Percentiles rank a stretch among this genome's conserved stretches.
phyloP scores from a whole-genome alignment of 1,140 invertebrate genomes.

The Meteorus sp. region DNA sequence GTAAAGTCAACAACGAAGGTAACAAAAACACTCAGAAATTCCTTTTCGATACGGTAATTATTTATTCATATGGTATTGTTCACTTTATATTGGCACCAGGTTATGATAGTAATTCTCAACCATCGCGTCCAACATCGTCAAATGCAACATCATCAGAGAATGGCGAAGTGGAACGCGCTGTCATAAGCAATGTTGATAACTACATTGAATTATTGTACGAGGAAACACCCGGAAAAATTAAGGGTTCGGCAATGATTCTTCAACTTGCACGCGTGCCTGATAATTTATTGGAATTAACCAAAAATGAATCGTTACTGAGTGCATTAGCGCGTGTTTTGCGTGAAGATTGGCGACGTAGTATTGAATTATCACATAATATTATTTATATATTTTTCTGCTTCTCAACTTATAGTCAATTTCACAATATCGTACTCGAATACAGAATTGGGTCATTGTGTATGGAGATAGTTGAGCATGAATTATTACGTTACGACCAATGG shows the following conservation, averaged over 20 bases:
- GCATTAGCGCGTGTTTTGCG: conserved; percentile 91
- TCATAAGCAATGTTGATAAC: conserved; percentile 83
- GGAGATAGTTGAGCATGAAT: conserved; percentile 93
- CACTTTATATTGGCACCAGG: no score
- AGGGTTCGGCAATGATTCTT: conserved; percentile 88
- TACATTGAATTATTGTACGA: conserved; percentile 98
- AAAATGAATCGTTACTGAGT: conserved; percentile 94
- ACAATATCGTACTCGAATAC: conserved; percentile 86
- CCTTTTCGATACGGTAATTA: no score
- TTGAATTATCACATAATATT: conserved; percentile 95
- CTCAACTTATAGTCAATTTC: conserved; percentile 95
- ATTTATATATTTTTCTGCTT: conserved; percentile 97
- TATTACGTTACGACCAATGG: conserved; percentile 92
- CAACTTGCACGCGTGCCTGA: conserved; percentile 90
- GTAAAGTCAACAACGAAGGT: conserved; percentile 63
- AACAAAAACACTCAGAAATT: no score
- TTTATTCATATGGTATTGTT: no score
- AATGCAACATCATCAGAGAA: conserved; percentile 44
- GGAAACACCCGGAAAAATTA: conserved; percentile 89
- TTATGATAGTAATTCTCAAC: conserved; percentile 34
- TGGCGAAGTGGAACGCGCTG: conserved; percentile 59
- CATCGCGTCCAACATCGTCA: conserved; percentile 49
- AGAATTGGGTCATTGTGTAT: conserved; percentile 95
- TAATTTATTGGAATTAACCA: conserved; percentile 89
- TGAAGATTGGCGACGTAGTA: conserved; percentile 96